Base-by-base conservation (phyloP, 2,888 invertebrate species). In the Hirtodrosophila duncani region DNA sequence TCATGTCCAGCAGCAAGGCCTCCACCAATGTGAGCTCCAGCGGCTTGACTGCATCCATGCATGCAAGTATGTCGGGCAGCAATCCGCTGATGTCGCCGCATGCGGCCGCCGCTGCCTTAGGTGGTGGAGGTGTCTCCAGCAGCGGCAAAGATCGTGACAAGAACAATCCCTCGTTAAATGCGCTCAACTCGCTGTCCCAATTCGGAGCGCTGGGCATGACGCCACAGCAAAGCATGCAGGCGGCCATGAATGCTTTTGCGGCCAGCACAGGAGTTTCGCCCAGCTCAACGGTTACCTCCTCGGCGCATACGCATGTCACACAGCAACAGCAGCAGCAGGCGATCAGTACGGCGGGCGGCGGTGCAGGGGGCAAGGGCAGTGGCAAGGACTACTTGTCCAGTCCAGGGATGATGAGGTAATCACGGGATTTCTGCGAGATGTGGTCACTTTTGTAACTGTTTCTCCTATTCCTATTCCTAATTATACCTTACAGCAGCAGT, bases 211-310 rank as follows among this genome's bases (percentile, higher is more conserved):
- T 87, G 18, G 86, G 87, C 9, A 82, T 87, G 61, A 86, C 84
- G 62, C 85, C 87, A 2, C 86, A 86, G 56, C 87, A 87, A 51
- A 87, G 86, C 71, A 86, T 87, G 67, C 87, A 87, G 67, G 87
- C 87, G 27, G 87, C 87, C 1, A 87, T 87, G 87, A 87, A 86
- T 75, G 87, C 86, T 1, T 85, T 85, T 63, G 83, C 86, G 8
- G 87, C 86, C 2, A 86, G 85, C 39, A 83, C 84, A 20, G 81
- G 84, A 3, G 81, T 63, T 5, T 60, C 56, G 4, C 59, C 70
- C 27, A 71, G 46, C 9, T 45, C 77, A n/a, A 72, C 72, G 23
- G 70, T 78, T 10, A 72, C 74, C 17, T 72, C 78, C 1, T 41
- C 77, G 16, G 63, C 52, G 4, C 75, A 70, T 48, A 6, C 34